Conservation (phyloP, 2,113 vertebrate species). For the Gallinago jamesoni region DNA sequence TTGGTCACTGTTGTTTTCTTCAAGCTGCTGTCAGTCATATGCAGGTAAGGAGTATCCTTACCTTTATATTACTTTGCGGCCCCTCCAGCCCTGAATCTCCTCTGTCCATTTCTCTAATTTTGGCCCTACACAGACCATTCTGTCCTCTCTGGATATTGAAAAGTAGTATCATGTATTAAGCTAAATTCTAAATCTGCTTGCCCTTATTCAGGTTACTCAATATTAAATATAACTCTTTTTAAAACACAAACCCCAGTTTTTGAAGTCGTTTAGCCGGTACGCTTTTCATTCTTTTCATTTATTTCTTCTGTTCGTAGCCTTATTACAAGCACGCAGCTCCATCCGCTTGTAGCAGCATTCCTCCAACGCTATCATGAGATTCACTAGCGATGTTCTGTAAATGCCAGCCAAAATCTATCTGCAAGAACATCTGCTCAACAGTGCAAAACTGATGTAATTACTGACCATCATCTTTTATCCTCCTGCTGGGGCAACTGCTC, state of each 20-base stretch:
- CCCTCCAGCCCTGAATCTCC: not conserved
- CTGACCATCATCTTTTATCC: slow-evolving; percentile 82
- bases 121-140: not conserved
- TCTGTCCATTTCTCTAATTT: not conserved
- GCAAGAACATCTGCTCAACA: slow-evolving; percentile 80
- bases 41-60: not conserved
- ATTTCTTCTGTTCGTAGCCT: not conserved
- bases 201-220: not conserved
- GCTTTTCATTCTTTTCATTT: not conserved
- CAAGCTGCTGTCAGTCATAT: not conserved
- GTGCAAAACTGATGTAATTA: slow-evolving; percentile 83
- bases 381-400: slow-evolving; percentile 69
- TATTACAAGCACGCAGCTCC: slow-evolving; percentile 37
- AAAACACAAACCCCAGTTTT: not conserved
- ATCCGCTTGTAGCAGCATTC: slow-evolving; percentile 55
- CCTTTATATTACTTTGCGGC: not conserved
- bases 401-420: slow-evolving; percentile 82
- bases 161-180: not conserved
- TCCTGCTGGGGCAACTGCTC: slow-evolving; percentile 82
- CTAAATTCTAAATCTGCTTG: not conserved
- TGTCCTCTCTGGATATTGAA: not conserved
- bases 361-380: slow-evolving; percentile 64
- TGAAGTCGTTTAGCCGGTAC: not conserved
- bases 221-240: not conserved
- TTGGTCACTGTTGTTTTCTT: not conserved